These are phyloP conservation scores for Liopterus haemorrhoidalis DNA, from an alignment of 2,888 invertebrate genomes.

Conservation along the genomic window DNA sequence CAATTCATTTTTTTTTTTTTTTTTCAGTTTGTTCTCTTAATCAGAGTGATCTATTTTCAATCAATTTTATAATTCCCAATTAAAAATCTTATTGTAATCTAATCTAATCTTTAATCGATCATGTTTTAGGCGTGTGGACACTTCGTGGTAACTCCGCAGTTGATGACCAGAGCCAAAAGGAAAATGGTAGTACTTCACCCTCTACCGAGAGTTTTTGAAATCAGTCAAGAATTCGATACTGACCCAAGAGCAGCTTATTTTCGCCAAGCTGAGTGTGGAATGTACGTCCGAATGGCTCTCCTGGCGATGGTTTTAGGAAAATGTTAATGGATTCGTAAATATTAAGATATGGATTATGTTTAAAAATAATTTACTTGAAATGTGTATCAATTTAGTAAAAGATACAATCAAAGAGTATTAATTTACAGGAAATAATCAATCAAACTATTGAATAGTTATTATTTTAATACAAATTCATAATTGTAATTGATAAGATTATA, in stretches of 20 bases:
- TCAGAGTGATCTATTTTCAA: too few relatives aligned
- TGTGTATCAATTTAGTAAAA: background rate
- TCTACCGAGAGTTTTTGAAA: conserved; percentile 89
- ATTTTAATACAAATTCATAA: conserved; percentile 7
- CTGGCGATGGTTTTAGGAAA: conserved; percentile 81
- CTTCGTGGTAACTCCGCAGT: conserved; percentile 85
- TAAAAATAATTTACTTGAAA: background rate
- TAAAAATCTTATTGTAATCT: background rate
- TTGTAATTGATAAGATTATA: background rate
- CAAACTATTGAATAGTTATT: background rate
- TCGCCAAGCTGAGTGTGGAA: conserved; percentile 94
- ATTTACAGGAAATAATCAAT: background rate
- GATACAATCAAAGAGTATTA: conserved; percentile 3
- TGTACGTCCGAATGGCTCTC: conserved; percentile 98
- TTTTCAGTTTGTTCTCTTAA: too few relatives aligned
- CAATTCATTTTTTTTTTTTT: too few relatives aligned
- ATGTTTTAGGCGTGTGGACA: conserved; percentile 71
- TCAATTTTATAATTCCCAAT: conserved; percentile 7
- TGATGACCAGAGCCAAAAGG: conserved; percentile 90
- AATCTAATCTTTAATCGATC: conserved; percentile 7
- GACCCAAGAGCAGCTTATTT: conserved; percentile 98
- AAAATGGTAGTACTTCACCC: conserved; percentile 98
- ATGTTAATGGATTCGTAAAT: conserved; percentile 34
- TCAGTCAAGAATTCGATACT: conserved; percentile 88
- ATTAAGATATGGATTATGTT: conserved; percentile 2